Percentiles rank a stretch among this genome's conserved stretches.
phyloP scores from a whole-genome alignment of 2,888 invertebrate genomes.

The Patella pellucida region DNA sequence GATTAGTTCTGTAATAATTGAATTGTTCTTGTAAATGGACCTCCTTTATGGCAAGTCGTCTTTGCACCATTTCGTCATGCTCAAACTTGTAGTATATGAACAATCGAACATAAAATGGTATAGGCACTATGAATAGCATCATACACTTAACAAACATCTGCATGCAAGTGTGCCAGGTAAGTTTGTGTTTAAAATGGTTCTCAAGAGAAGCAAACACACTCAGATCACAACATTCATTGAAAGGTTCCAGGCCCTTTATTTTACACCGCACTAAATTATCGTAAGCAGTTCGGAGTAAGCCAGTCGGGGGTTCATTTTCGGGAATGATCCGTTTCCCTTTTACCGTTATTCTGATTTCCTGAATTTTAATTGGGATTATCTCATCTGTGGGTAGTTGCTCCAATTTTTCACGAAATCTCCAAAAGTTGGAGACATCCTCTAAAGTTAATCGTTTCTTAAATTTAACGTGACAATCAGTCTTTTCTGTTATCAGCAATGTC shows the following conservation, averaged over 20 bases:
- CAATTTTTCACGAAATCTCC: slow-evolving; percentile 45
- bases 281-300: slow-evolving; percentile 57
- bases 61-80: slow-evolving; percentile 51
- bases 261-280: slow-evolving; percentile 64
- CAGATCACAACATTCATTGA: slow-evolving; percentile 61
- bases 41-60: slow-evolving; percentile 40
- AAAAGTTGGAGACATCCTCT: slow-evolving; percentile 55
- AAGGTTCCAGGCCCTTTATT: slow-evolving; percentile 61
- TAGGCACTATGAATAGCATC: slow-evolving; percentile 56
- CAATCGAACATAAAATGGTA: slow-evolving; percentile 63
- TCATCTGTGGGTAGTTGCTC: slow-evolving; percentile 50
- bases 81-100: slow-evolving; percentile 65
- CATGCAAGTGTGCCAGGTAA: slow-evolving; percentile 57
- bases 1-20: slow-evolving; percentile 57
- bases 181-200: slow-evolving; percentile 44
- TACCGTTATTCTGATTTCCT: slow-evolving; percentile 56
- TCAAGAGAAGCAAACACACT: slow-evolving; percentile 58
- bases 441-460: slow-evolving; percentile 52
- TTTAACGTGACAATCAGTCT: slow-evolving; percentile 47
- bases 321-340: slow-evolving; percentile 62
- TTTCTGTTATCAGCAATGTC: slow-evolving; percentile 57
- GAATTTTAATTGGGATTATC: slow-evolving; percentile 51
- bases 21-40: slow-evolving; percentile 46
- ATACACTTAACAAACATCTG: slow-evolving; percentile 54
- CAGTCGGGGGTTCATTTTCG: slow-evolving; percentile 62